Evolutionary conservation across 2,113 vertebrate species (phyloP).

Genomic region (Natator depressus): DNA sequence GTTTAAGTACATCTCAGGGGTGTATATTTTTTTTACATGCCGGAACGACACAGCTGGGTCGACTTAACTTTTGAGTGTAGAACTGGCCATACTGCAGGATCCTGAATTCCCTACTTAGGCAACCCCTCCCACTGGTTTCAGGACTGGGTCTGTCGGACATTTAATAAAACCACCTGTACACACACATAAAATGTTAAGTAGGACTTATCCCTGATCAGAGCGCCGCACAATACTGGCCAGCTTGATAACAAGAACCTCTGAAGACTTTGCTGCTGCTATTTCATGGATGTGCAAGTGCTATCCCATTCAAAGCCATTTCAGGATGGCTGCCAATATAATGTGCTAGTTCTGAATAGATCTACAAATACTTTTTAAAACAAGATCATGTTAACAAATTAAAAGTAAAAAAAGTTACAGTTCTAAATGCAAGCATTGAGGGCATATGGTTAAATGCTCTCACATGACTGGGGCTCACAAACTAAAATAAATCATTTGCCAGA

Average conservation of each 20-base stretch:
- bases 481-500: background rate
- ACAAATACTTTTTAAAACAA: background rate
- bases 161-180: background rate
- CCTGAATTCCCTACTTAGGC: background rate
- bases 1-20: background rate
- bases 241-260: background rate
- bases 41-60: background rate
- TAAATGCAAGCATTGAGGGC: accelerated
- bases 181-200: background rate
- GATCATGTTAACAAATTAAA: background rate
- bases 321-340: background rate
- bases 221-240: background rate
- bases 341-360: background rate
- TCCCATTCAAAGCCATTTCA: background rate
- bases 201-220: background rate
- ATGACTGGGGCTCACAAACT: background rate
- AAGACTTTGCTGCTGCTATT: background rate
- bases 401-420: background rate
- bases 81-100: background rate
- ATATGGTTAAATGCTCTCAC: background rate
- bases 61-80: background rate
- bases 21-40: background rate
- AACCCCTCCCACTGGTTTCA: background rate
- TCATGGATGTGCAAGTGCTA: background rate
- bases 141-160: background rate